Evolutionary conservation across 2,888 invertebrate genomes (phyloP).

Genomic region (Auanema sp.): DNA sequence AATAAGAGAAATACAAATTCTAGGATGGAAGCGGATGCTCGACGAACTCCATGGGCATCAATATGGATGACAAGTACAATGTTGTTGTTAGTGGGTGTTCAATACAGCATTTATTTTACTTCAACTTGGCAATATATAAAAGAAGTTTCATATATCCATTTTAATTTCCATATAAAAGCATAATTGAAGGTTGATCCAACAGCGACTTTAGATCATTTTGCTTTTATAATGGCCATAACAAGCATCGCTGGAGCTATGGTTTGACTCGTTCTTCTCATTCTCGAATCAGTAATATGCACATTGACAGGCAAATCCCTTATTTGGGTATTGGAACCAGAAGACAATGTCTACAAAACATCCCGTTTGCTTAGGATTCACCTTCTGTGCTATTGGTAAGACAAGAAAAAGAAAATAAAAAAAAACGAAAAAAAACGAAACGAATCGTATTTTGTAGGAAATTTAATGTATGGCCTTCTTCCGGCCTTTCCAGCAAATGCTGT

Average conservation of each 20-base stretch:
- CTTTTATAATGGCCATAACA: background rate
- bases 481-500: too few relatives aligned
- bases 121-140: slow-evolving; percentile 46
- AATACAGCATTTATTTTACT: slow-evolving; percentile 46
- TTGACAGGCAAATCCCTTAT: slow-evolving; percentile 10
- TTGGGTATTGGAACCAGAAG: slow-evolving; percentile 17
- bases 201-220: background rate
- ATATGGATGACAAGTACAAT: slow-evolving; percentile 33
- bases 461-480: too few relatives aligned
- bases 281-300: background rate
- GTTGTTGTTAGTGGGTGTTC: slow-evolving; percentile 32
- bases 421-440: too few relatives aligned
- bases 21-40: too few relatives aligned
- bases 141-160: slow-evolving; percentile 20
- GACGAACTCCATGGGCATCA: slow-evolving; percentile 35
- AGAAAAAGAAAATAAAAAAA: background rate
- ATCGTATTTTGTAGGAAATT: too few relatives aligned
- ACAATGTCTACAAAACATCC: slow-evolving; percentile 11
- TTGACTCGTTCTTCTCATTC: background rate
- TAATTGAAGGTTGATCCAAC: background rate
- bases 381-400: slow-evolving; percentile 9
- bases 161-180: background rate
- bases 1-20: too few relatives aligned
- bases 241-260: background rate
- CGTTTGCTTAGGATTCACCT: slow-evolving; percentile 4